Evolutionary conservation across 2,888 invertebrate species (phyloP).

Genomic region (Drosophila kuntzei): DNA sequence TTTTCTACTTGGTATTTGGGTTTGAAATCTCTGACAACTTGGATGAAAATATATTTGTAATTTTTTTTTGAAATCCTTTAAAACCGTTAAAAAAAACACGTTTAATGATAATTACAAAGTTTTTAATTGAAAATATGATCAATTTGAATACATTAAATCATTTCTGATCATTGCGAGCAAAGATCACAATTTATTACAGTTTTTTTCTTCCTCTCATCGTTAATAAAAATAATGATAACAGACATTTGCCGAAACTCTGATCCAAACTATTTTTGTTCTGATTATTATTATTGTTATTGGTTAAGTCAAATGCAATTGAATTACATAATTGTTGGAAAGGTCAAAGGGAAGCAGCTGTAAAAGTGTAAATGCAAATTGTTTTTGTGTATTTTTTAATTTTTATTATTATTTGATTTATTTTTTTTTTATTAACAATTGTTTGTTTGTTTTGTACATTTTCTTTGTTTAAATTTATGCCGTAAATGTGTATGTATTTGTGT

Average conservation of each 20-base stretch:
- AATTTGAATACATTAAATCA: slow-evolving; percentile 19
- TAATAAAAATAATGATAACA: slow-evolving; percentile 1
- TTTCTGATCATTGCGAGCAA: slow-evolving; percentile 7
- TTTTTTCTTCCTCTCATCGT: background rate
- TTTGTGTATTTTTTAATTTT: slow-evolving; percentile 44
- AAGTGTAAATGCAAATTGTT: slow-evolving; percentile 65
- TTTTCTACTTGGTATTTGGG: too few relatives aligned
- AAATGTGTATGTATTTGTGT: slow-evolving; percentile 54
- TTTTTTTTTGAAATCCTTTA: too few relatives aligned
- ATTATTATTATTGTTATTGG: slow-evolving; percentile 1
- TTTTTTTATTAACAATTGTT: slow-evolving; percentile 70
- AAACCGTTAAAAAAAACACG: slow-evolving; percentile 12
- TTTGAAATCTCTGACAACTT: too few relatives aligned
- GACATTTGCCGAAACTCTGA: slow-evolving; percentile 6
- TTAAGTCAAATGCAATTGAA: slow-evolving; percentile 16
- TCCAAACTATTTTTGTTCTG: slow-evolving; percentile 5
- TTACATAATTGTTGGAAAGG: slow-evolving; percentile 12
- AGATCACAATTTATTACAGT: slow-evolving; percentile 6
- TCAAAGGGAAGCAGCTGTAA: slow-evolving; percentile 20
- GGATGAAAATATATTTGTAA: too few relatives aligned
- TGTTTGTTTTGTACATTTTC: slow-evolving; percentile 73
- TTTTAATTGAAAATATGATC: slow-evolving; percentile 28
- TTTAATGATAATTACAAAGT: slow-evolving; percentile 10
- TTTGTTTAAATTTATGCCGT: slow-evolving; percentile 71
- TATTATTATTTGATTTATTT: slow-evolving; percentile 55